Percentiles rank a stretch among this genome's conserved stretches.
phyloP scores from a whole-genome alignment of 2,113 vertebrate genomes.

The Galeopterus variegatus region DNA sequence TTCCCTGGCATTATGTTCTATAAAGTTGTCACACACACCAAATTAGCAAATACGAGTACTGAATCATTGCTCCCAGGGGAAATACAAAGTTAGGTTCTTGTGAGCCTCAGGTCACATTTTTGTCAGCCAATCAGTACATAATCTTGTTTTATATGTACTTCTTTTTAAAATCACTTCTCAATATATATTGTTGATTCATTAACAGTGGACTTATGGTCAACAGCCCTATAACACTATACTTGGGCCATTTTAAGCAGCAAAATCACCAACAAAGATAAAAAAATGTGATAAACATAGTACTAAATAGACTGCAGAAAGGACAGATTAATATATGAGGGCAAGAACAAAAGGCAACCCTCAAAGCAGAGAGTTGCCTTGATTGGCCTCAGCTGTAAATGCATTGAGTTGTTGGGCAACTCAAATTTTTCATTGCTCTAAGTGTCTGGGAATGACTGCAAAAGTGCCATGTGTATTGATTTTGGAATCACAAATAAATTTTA shows the following conservation, averaged over 20 bases:
- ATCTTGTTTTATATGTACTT: constrained; percentile 18
- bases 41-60: background rate
- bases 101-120: background rate
- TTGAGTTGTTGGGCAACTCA: background rate
- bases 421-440: background rate
- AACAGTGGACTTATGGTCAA: background rate
- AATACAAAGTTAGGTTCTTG: background rate
- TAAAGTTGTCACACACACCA: background rate
- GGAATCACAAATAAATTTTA: background rate
- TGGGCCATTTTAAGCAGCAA: background rate
- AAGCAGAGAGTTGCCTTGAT: background rate
- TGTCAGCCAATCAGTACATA: background rate
- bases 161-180: background rate
- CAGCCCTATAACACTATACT: background rate
- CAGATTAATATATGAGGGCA: background rate
- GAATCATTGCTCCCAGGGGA: background rate
- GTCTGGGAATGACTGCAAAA: background rate
- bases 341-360: background rate
- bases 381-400: background rate
- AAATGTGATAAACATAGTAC: background rate
- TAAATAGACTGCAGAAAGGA: background rate
- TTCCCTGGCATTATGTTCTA: background rate
- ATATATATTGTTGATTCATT: background rate
- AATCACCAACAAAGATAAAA: background rate
- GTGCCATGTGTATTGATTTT: background rate